These are phyloP conservation scores for Pogoniulus pusillus DNA, from an alignment of 2,797 vertebrate genomes.

Conservation along the genomic window DNA sequence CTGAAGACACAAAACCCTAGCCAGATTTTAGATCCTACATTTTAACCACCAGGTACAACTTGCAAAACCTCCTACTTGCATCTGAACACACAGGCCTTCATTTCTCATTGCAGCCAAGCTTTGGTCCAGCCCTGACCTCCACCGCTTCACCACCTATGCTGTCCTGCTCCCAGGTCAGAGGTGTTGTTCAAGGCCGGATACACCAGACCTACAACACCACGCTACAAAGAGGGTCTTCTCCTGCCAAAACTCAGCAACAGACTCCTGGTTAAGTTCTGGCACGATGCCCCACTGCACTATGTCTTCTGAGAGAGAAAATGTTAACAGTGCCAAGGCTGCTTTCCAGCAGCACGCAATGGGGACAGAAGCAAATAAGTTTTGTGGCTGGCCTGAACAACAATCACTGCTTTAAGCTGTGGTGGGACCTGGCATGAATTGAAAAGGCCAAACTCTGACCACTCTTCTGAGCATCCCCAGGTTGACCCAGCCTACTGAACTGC, in stretches of 20 bases:
- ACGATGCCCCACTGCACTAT: neutral
- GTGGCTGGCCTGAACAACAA: neutral
- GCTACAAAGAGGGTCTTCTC: neutral
- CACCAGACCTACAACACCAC: neutral
- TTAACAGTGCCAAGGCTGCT: neutral
- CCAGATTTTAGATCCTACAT: neutral
- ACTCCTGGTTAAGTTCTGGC: neutral
- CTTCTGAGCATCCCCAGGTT: neutral
- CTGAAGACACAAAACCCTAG: neutral
- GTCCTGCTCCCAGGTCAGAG: neutral
- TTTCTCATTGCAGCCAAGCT: accelerated
- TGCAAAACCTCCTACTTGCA: neutral
- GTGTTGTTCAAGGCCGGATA: neutral
- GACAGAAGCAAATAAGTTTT: neutral
- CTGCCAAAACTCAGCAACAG: neutral
- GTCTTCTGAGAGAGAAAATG: neutral
- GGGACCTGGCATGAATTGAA: neutral
- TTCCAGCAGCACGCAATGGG: neutral
- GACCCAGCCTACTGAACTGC: neutral
- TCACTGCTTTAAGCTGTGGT: neutral
- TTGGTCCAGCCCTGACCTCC: neutral
- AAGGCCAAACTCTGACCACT: accelerated
- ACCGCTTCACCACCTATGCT: neutral
- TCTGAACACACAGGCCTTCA: accelerated
- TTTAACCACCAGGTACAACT: neutral